Conservation (phyloP, 2,797 vertebrate species). For the Sebastes steindachneri region DNA sequence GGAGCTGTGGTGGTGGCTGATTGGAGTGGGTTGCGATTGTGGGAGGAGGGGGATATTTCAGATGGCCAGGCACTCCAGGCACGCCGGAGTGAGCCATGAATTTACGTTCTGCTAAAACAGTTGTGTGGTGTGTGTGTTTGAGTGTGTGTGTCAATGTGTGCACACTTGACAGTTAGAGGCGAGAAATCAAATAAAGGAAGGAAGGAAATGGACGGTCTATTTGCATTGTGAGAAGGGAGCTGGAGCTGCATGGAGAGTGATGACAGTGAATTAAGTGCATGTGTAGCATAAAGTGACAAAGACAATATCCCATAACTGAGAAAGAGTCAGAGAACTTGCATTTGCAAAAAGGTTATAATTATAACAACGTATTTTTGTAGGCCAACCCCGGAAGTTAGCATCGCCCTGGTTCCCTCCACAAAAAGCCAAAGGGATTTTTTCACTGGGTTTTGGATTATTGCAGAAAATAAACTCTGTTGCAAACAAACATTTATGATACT, state of each 20-base stretch:
- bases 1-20: slow-evolving; percentile 63
- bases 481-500: too few species aligned
- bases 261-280: slow-evolving; percentile 37
- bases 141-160: slow-evolving; percentile 8
- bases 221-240: slow-evolving; percentile 6
- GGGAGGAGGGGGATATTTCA: slow-evolving; percentile 47
- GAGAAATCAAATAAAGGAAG: slow-evolving; percentile 25
- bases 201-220: slow-evolving; percentile 39
- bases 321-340: slow-evolving; percentile 3
- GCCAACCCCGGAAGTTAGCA: too few species aligned
- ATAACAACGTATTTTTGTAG: too few species aligned
- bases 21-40: slow-evolving; percentile 50
- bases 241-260: slow-evolving; percentile 14
- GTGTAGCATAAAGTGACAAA: slow-evolving; percentile 53
- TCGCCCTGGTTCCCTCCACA: too few species aligned
- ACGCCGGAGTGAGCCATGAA: slow-evolving; percentile 40
- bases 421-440: too few species aligned
- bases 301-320: slow-evolving; percentile 30
- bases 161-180: slow-evolving; percentile 16
- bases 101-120: slow-evolving; percentile 35
- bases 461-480: too few species aligned
- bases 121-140: slow-evolving; percentile 25
- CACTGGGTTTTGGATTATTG: too few species aligned
- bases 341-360: neutral
- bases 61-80: slow-evolving; percentile 48